Evolutionary conservation across 1,140 invertebrate genomes (phyloP).

Genomic region (Polypedilum vanderplanki): DNA sequence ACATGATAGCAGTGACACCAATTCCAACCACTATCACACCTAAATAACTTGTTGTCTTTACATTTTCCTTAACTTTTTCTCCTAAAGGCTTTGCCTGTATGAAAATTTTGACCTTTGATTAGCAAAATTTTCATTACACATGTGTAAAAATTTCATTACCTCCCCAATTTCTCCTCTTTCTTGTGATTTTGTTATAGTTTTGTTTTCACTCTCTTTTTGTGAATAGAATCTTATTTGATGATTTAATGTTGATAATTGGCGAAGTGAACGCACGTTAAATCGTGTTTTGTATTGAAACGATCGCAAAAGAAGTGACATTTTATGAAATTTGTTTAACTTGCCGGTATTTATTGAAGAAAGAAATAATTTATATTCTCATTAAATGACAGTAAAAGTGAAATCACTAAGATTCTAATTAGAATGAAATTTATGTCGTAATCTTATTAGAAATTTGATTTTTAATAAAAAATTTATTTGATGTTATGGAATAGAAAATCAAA

Average conservation of each 20-base stretch:
- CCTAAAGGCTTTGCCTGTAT: conserved; percentile 47
- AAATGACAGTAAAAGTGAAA: too few species aligned
- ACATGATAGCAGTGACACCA: conserved; percentile 67
- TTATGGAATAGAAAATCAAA: too few species aligned
- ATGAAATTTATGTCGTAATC: too few species aligned
- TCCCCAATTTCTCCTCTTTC: not conserved
- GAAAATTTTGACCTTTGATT: not conserved
- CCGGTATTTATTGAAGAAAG: not conserved
- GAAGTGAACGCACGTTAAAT: not conserved
- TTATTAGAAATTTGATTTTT: too few species aligned
- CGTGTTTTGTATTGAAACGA: not conserved
- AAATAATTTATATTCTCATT: too few species aligned
- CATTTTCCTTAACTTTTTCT: conserved; percentile 77
- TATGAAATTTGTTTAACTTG: not conserved
- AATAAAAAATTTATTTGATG: too few species aligned
- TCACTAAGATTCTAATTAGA: too few species aligned
- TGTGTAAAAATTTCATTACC: not conserved
- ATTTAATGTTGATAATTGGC: not conserved
- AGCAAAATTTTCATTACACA: not conserved
- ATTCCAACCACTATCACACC: conserved; percentile 72
- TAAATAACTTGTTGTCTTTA: conserved; percentile 74
- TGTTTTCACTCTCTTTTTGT: not conserved
- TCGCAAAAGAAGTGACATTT: not conserved
- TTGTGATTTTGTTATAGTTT: not conserved
- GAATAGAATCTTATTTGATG: not conserved